Base-by-base conservation (phyloP, 2,888 invertebrate species). In the Clivina fossor region DNA sequence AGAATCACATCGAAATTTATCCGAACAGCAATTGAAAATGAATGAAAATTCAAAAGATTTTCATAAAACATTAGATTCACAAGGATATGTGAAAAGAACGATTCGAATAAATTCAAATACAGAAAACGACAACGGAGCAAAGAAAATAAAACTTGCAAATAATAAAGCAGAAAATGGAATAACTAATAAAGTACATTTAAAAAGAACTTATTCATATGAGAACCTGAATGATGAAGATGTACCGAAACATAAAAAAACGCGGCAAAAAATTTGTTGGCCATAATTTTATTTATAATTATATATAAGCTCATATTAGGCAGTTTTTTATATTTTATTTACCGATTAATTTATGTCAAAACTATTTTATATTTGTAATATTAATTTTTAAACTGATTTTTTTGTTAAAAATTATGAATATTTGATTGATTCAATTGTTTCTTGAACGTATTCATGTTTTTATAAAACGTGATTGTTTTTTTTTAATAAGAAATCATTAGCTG, bases 181-280 rank as follows among this genome's bases (percentile, higher is more conserved):
- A 15, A 28, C 44, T 2, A 28, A 35, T 24, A 49, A 49, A 53
- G 13, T 53, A 15, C 53, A 28, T 9, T 16, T 53, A 16, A 53
- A 53, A 44, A 53, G 53, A 20, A n/a, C 53, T 11, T 24, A 53
- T 11, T 16, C 9, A 2, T 35, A 24, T 2, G 37, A 44, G 44
- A 28, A 35, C 33, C 3, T 37, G 8, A 22, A n/a, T 15, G 7
- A 33, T 11, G 53, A 50, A 19, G 50, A 24, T 1, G 22, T 51
- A 32, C 53, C 44, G 13, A 8, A 37, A 35, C 24, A 37, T 22
- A 53, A 53, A 37, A 53, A 53, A 33, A 35, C 35, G 5, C 41
- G 44, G 16, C 43, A 43, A 24, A 53, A 33, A 53, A 53, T 53
- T 53, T 33, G 44, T 16, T 53, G 53, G 53, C 53, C 53, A 18